Percentiles rank a stretch among this genome's conserved stretches.
Conservation (phyloP, 2,888 invertebrate genomes). For the Seira musarum region DNA sequence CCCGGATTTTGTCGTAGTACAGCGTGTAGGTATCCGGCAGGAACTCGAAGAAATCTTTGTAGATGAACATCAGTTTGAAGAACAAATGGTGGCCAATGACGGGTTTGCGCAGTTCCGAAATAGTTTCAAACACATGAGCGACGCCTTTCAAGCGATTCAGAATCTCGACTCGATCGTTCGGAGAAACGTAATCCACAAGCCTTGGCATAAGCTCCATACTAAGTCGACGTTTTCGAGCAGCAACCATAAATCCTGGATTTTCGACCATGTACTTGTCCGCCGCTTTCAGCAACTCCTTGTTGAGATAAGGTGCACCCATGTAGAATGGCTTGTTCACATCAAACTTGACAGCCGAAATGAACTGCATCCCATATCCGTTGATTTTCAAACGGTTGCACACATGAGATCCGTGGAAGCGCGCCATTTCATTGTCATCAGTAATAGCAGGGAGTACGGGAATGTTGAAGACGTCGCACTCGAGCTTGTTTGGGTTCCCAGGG, state of each 20-base stretch:
- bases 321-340: conserved; percentile 56
- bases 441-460: conserved; percentile 45
- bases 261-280: conserved; percentile 37
- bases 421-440: conserved; percentile 53
- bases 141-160: conserved; percentile 52
- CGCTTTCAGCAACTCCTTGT: conserved; percentile 27
- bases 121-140: conserved; percentile 49
- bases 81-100: conserved; percentile 60
- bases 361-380: conserved; percentile 43
- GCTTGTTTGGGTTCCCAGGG: not conserved
- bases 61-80: conserved; percentile 48
- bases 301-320: conserved; percentile 51
- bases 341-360: conserved; percentile 40
- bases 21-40: conserved; percentile 38
- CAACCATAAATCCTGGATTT: conserved; percentile 51
- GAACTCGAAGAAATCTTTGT: conserved; percentile 56
- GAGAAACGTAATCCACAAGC: conserved; percentile 20
- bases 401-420: conserved; percentile 32
- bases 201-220: conserved; percentile 46
- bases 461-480: conserved; percentile 44
- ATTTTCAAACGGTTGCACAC: conserved; percentile 3
- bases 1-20: conserved; percentile 19
- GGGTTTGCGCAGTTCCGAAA: conserved; percentile 30
- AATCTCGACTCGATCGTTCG: conserved; percentile 31
- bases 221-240: conserved; percentile 30